Conservation (phyloP, 23 tunicate genomes). For the Oikopleura dioica region DNA sequence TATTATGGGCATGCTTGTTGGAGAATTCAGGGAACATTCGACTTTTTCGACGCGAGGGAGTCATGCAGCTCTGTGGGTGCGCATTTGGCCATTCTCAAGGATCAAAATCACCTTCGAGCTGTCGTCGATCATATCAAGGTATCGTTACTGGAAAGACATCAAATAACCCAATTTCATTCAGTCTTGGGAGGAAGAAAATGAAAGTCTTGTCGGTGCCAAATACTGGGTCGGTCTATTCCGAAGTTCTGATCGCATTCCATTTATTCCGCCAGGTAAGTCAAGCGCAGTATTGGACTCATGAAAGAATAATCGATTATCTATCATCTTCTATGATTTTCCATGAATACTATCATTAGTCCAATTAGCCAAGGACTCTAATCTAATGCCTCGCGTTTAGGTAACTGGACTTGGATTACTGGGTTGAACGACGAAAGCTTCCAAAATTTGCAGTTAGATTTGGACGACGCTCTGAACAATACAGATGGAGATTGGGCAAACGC, state of each 20-base stretch:
- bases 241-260: neutral
- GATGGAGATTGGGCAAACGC: neutral
- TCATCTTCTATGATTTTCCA: too few species aligned
- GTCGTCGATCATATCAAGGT: slow-evolving; percentile 5
- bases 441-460: too few species aligned
- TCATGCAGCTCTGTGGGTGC: neutral
- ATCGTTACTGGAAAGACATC: too few species aligned
- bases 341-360: too few species aligned
- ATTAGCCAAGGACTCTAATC: too few species aligned
- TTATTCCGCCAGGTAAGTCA: neutral
- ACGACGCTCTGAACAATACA: neutral
- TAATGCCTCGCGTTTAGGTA: too few species aligned
- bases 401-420: too few species aligned
- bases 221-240: slow-evolving; percentile 7
- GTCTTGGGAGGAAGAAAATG: neutral
- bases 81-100: neutral
- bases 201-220: neutral
- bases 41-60: neutral
- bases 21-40: neutral
- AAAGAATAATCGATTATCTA: too few species aligned
- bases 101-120: slow-evolving; percentile 1
- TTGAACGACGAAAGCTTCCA: too few species aligned
- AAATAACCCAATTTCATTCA: too few species aligned
- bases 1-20: slow-evolving; percentile 12
- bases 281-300: too few species aligned